phyloP scores from a whole-genome alignment of 1,140 invertebrate species.

The Megathymus violae region DNA sequence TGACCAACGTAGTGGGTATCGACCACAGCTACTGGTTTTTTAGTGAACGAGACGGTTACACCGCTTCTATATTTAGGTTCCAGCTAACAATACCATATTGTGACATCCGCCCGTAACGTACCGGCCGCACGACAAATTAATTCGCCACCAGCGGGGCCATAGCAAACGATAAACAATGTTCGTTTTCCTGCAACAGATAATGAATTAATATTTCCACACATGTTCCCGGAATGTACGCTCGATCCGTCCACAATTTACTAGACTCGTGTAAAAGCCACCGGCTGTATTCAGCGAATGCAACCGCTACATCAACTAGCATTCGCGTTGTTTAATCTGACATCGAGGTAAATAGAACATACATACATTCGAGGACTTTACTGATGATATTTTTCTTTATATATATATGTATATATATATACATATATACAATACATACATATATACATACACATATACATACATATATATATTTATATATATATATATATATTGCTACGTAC shows the following conservation, averaged over 20 bases:
- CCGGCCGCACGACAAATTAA: constrained; percentile 39
- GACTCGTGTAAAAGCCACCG: not conserved
- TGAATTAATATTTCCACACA: constrained; percentile 18
- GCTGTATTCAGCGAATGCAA: constrained; percentile 2
- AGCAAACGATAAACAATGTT: constrained; percentile 37
- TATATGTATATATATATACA: too few species aligned
- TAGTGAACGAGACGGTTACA: too few species aligned
- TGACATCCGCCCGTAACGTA: constrained; percentile 38
- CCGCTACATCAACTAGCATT: not conserved
- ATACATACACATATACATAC: too few species aligned
- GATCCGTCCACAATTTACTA: not conserved
- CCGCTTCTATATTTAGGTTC: constrained; percentile 26
- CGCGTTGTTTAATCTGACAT: not conserved
- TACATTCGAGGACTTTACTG: too few species aligned
- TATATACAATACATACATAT: too few species aligned
- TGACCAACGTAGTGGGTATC: not conserved
- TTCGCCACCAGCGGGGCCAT: constrained; percentile 41
- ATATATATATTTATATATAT: too few species aligned
- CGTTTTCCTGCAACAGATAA: constrained; percentile 41
- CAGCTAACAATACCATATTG: constrained; percentile 37
- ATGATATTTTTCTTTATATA: too few species aligned
- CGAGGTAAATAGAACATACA: too few species aligned
- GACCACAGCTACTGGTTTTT: too few species aligned
- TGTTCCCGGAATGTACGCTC: not conserved
- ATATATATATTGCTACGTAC: too few species aligned